These are phyloP conservation scores for Hydractinia symbiolongicarpus DNA, from an alignment of 30 jellyfish, hydroid and myxozoan genomes.

Conservation along the genomic window DNA sequence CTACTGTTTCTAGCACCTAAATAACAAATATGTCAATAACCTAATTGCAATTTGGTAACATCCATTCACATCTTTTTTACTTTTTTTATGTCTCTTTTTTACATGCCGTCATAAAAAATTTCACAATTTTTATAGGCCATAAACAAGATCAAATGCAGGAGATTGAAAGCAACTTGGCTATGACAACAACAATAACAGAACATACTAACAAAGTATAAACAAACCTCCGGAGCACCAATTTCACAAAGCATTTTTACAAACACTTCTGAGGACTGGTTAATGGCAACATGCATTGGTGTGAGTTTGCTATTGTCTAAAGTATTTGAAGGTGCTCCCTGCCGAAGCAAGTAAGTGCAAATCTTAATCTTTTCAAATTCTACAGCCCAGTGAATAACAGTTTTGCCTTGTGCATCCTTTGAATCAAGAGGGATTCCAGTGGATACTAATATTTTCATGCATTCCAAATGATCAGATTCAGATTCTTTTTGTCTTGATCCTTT, in stretches of 20 bases:
- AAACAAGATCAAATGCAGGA: too few relatives aligned
- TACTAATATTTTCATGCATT: slow-evolving; percentile 4
- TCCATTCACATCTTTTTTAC: too few relatives aligned
- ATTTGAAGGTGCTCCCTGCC: slow-evolving; percentile 2
- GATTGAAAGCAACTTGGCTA: too few relatives aligned
- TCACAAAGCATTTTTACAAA: slow-evolving; percentile 11
- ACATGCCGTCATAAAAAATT: too few relatives aligned
- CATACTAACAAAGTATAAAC: background rate
- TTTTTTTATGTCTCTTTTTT: too few relatives aligned
- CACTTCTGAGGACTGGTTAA: background rate
- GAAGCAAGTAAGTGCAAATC: slow-evolving; percentile 19
- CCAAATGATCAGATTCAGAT: slow-evolving; percentile 8
- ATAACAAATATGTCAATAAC: background rate
- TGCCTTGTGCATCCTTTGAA: slow-evolving; percentile 10
- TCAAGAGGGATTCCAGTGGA: slow-evolving; percentile 14
- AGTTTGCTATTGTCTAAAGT: slow-evolving; percentile 5
- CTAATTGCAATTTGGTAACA: too few relatives aligned
- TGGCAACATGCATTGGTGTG: slow-evolving; percentile 20
- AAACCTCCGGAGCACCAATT: slow-evolving; percentile 17
- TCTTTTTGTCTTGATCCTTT: background rate
- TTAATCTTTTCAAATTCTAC: background rate
- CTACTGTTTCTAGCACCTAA: slow-evolving; percentile 13
- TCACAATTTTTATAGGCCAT: too few relatives aligned
- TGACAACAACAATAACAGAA: too few relatives aligned
- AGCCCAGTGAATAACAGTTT: background rate